Evolutionary conservation across 2,888 invertebrate genomes (phyloP), one percentile per base, ranked within the genome.

Genomic region (Cordilura impudica): DNA sequence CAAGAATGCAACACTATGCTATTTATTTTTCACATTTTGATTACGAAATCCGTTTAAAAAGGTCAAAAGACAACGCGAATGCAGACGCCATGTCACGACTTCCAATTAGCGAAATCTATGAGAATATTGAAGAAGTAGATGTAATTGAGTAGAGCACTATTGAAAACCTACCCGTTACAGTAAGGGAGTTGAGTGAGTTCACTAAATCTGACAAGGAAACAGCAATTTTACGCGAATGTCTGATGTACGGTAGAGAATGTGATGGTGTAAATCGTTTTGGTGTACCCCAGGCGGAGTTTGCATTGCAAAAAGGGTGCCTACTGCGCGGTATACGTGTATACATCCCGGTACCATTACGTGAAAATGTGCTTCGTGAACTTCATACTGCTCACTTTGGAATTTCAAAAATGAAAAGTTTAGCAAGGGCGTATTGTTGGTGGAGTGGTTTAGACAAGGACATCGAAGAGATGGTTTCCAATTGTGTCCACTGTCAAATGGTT

Each of bases 361-460:
- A 69, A 39, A 67, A 65, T 21, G 56, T 83, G 10, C 53, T 82
- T 2, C 54, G 58, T 4, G 80, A 81, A 12, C 49, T 82, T 7
- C 82, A 83, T 58, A 54, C 73, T 2, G 79, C 60, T n/a, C 80
- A 82, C 58, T 76, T 67, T 53, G 73, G 73, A 43, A 75, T 78
- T 6, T 54, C 78, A 12, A 7, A 45, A n/a, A 83, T 81, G 81
- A 83, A 83, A 39, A 45, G 51, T 10, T 66, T 83, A 53, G 84
- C 82, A 2, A 54, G 81, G 69, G 82, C 81, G 49, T 81, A 83
- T n/a, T 79, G 83, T 43, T 84, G 84, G 80, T 84, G 83, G 76
- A 51, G 21, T 10, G 23, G 39, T 16, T 14, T 79, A 39, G 81
- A 81, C 51, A 23, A 67, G 3, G 78, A 81, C 5, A 83, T 81